Base-by-base conservation (phyloP, 2,797 vertebrate species). In the Sardinella longiceps region DNA sequence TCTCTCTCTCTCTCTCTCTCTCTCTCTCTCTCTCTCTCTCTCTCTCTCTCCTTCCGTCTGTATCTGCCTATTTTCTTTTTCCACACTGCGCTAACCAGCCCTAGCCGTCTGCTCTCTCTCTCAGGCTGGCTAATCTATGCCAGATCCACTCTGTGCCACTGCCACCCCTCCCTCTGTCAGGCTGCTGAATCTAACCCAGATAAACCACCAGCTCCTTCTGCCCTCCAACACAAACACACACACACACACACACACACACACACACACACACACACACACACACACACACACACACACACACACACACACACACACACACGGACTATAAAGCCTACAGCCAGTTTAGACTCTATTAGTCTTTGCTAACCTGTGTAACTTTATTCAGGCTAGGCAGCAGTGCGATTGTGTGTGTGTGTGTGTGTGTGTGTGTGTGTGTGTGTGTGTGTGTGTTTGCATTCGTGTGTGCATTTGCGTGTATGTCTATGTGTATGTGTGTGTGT, bases 21-120 rank as follows among this genome's bases (percentile, higher is more conserved):
- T 45, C 2, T 86, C n/a, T 83, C 85, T 70, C 7, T 84, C 18
- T 81, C 23, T n/a, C n/a, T 81, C 39, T 83, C 30, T 45, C 2
- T 86, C n/a, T 83, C 85, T 70, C 7, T 84, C 18, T 81, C 23
- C n/a, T n/a, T n/a, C n/a, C n/a, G n/a, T 81, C 30, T 56, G n/a
- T 33, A 77, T 81, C 39, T 80, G 39, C 23, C 48, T 39, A 10
- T 30, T 33, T 30, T 60, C 25, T n/a, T 60, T 66, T 30, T 66
- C 63, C 63, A 53, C 51, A 53, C 48, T 11, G 14, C 48, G 10
- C 56, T 3, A 6, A 58, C 60, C 6, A 33, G 15, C 28, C 63
- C 63, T 28, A 37, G 63, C 63, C 3, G 63, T 6, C 63, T 70
- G 30, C 12, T 30, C 63, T 70, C 12, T 30, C 63, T 70, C 3